phyloP scores from a whole-genome alignment of 2,113 vertebrate species.

The Zeus faber region DNA sequence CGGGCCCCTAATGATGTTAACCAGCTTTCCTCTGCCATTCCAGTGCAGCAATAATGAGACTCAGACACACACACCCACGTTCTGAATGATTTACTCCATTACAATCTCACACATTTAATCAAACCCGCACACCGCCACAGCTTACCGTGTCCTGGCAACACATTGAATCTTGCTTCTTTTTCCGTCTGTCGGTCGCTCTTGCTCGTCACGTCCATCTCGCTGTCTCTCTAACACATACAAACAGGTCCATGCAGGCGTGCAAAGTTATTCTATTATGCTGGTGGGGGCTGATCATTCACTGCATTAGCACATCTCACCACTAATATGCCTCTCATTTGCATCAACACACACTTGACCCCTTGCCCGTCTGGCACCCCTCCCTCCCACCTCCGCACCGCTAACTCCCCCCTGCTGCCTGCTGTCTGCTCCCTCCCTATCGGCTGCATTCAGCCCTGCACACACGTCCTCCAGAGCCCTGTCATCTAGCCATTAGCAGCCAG shows the following conservation, averaged over 20 bases:
- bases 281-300: constrained; percentile 31
- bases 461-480: constrained; percentile 68
- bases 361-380: not conserved
- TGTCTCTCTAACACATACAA: constrained; percentile 8
- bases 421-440: constrained; percentile 54
- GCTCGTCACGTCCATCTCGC: not conserved
- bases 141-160: no score
- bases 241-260: constrained; percentile 17
- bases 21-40: constrained; percentile 54
- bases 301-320: constrained; percentile 51
- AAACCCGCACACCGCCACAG: constrained; percentile 26
- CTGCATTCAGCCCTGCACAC: constrained; percentile 60
- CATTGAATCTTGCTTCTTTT: no score
- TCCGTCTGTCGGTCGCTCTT: no score
- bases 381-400: not conserved
- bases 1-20: constrained; percentile 63
- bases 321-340: constrained; percentile 76
- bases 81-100: constrained; percentile 48
- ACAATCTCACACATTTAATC: constrained; percentile 24
- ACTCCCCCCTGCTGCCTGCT: constrained; percentile 5
- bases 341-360: constrained; percentile 77
- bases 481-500: constrained; percentile 71
- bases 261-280: constrained; percentile 49
- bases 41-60: constrained; percentile 51
- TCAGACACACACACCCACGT: constrained; percentile 20